Evolutionary conservation across 2,113 vertebrate species (phyloP).

Genomic region (Oryzias woworae): DNA sequence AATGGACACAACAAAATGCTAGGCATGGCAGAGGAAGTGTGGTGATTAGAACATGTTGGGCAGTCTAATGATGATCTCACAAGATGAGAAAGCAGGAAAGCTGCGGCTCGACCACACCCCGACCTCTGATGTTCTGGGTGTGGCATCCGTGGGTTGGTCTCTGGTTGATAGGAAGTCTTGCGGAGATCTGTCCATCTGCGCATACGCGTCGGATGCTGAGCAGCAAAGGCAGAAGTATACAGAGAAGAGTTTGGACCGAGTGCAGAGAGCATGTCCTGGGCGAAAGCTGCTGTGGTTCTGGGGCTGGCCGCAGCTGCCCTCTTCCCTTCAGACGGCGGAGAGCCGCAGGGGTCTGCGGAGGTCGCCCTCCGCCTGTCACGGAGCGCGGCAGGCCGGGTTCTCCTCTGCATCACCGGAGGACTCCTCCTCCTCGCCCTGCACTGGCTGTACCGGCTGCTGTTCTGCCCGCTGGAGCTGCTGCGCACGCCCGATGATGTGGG

Average conservation of each 20-base stretch:
- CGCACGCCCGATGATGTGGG: conserved; percentile 76
- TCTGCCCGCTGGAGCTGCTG: conserved; percentile 73
- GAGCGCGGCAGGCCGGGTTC: conserved; percentile 29
- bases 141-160: too few relatives aligned
- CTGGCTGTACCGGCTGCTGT: conserved; percentile 70
- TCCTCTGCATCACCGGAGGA: conserved; percentile 42
- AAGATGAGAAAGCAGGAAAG: too few relatives aligned
- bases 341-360: conserved; percentile 26
- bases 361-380: conserved; percentile 41
- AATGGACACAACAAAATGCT: too few relatives aligned
- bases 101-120: too few relatives aligned
- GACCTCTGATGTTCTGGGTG: too few relatives aligned
- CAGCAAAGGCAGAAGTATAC: too few relatives aligned
- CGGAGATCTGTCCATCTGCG: too few relatives aligned
- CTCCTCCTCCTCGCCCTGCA: conserved; percentile 33
- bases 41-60: too few relatives aligned
- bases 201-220: too few relatives aligned
- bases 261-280: conserved; percentile 12
- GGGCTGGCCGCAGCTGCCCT: conserved; percentile 44
- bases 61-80: too few relatives aligned
- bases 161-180: too few relatives aligned
- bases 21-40: too few relatives aligned
- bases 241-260: not conserved
- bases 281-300: conserved; percentile 34
- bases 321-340: conserved; percentile 41